Evolutionary conservation across 2,888 invertebrate species (phyloP).

Genomic region (Scaptomyza tumidula): DNA sequence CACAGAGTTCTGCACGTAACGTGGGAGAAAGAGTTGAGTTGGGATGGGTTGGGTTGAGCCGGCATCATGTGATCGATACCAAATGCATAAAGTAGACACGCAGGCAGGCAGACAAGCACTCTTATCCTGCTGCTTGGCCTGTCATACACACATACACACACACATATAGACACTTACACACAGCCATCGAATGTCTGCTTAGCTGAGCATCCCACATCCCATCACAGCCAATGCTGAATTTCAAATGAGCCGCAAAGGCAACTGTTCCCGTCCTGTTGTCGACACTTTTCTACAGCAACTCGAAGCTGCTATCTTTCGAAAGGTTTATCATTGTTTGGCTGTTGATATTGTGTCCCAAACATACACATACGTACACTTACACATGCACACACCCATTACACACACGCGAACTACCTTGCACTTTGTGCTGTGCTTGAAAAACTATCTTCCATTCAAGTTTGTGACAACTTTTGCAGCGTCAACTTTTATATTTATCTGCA

Average conservation of each 20-base stretch:
- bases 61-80: slow-evolving; percentile 40
- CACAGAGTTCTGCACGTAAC: slow-evolving; percentile 37
- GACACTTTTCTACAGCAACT: slow-evolving; percentile 46
- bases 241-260: slow-evolving; percentile 62
- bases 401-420: slow-evolving; percentile 16
- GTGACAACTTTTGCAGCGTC: slow-evolving; percentile 31
- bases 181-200: slow-evolving; percentile 59
- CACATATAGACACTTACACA: background rate
- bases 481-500: slow-evolving; percentile 38
- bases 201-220: slow-evolving; percentile 41
- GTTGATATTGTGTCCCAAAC: slow-evolving; percentile 22
- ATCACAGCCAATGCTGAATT: slow-evolving; percentile 64
- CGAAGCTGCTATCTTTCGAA: slow-evolving; percentile 33
- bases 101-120: slow-evolving; percentile 24
- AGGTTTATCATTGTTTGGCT: slow-evolving; percentile 72
- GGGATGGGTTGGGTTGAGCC: background rate
- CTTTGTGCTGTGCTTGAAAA: slow-evolving; percentile 5
- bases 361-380: background rate
- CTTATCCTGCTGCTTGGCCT: slow-evolving; percentile 14
- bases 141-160: slow-evolving; percentile 37
- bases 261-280: slow-evolving; percentile 29
- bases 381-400: background rate
- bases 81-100: slow-evolving; percentile 31
- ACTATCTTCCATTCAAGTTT: slow-evolving; percentile 30
- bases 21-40: slow-evolving; percentile 22